Conservation (phyloP, 2,888 invertebrate species). For the Capitulum mitella region DNA sequence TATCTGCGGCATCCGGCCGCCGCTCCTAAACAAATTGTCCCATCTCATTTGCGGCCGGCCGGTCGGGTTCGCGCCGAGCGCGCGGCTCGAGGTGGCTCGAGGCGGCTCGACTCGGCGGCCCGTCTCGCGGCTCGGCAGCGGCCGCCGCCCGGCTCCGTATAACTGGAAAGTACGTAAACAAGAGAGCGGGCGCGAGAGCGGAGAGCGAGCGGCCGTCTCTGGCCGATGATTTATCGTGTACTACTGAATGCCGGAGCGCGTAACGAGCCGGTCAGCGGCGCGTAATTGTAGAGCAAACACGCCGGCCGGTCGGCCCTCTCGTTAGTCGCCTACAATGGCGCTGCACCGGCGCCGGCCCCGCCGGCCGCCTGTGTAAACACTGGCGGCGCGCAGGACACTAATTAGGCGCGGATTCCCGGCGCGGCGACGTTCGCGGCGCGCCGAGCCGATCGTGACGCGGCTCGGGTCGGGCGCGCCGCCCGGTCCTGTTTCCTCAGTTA, state of each 20-base stretch:
- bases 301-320: not conserved
- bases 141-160: too few relatives aligned
- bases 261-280: slow-evolving; percentile 14
- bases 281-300: slow-evolving; percentile 23
- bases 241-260: not conserved
- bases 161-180: slow-evolving; percentile 12
- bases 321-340: slow-evolving; percentile 7
- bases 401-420: not conserved
- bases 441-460: not conserved
- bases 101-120: too few relatives aligned
- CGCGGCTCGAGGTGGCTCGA: too few relatives aligned
- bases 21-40: slow-evolving; percentile 18
- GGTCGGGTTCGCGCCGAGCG: not conserved
- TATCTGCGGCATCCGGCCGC: not conserved
- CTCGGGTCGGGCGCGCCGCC: too few relatives aligned
- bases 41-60: not conserved
- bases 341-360: not conserved
- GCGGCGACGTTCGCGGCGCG: not conserved
- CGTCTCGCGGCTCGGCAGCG: too few relatives aligned
- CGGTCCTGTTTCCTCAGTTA: not conserved
- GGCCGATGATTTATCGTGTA: not conserved
- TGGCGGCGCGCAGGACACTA: not conserved
- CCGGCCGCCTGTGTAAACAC: not conserved
- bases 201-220: not conserved
- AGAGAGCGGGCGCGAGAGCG: not conserved